These are phyloP conservation scores for Aldrovandia affinis DNA, from an alignment of 2,797 vertebrate species.

Conservation along the genomic window DNA sequence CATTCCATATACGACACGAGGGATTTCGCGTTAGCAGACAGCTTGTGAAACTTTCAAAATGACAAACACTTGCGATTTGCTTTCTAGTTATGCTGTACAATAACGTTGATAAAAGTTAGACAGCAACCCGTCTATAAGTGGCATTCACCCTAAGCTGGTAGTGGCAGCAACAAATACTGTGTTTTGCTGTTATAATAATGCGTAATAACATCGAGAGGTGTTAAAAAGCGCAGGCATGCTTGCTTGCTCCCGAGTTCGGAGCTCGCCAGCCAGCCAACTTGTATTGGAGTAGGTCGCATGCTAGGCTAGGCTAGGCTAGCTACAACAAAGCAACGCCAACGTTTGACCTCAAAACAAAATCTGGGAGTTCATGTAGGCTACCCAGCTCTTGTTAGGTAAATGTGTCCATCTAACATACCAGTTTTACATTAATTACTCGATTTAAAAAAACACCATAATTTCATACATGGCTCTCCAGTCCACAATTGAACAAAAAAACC, in stretches of 20 bases:
- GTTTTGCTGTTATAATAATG: neutral
- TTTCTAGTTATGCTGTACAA: neutral
- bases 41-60: neutral
- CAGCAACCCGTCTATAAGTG: neutral
- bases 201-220: neutral
- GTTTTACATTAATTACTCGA: neutral
- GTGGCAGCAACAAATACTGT: neutral
- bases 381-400: neutral
- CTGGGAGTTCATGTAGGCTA: neutral
- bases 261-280: neutral
- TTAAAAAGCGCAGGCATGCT: neutral
- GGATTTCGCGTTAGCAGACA: neutral
- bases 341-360: conserved; percentile 17
- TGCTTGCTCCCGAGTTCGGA: neutral
- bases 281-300: neutral
- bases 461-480: neutral
- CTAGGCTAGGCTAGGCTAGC: neutral
- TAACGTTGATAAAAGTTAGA: neutral
- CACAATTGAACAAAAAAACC: neutral
- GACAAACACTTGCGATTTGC: neutral
- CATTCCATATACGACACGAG: neutral
- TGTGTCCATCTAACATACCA: neutral
- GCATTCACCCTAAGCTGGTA: neutral
- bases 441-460: neutral
- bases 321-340: conserved; percentile 31